A percentile compares a stretch with the other conserved stretches of the same genome.
phyloP scores from a whole-genome alignment of 2,888 invertebrate species.

The Drosophila nigricruria region DNA sequence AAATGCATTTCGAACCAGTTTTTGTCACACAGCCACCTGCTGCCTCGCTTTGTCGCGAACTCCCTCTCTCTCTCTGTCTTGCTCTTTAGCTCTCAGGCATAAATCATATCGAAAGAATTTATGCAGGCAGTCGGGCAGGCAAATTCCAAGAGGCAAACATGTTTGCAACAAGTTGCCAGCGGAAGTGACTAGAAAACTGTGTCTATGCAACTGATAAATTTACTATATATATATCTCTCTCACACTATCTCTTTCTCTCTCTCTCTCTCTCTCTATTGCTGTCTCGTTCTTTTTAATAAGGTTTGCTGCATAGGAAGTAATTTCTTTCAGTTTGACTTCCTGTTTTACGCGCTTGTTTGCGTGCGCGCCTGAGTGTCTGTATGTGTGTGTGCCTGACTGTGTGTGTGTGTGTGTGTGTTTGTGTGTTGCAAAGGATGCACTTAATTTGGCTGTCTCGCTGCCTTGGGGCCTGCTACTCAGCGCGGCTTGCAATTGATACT shows the following conservation, averaged over 20 bases:
- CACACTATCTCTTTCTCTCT: neutral
- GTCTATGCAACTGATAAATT: slow-evolving; percentile 40
- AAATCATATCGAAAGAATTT: slow-evolving; percentile 78
- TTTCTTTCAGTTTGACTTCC: slow-evolving; percentile 70
- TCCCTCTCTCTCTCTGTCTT: neutral
- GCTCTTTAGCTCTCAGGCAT: slow-evolving; percentile 36
- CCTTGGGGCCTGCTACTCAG: slow-evolving; percentile 21
- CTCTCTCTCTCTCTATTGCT: neutral
- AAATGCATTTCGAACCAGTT: slow-evolving; percentile 72
- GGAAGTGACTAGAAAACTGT: slow-evolving; percentile 65
- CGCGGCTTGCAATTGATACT: slow-evolving; percentile 29
- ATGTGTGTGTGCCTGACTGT: neutral
- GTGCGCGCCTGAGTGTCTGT: neutral
- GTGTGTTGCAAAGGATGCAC: slow-evolving; percentile 60
- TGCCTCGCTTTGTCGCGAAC: neutral
- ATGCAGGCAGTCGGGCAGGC: slow-evolving; percentile 72
- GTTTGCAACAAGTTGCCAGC: slow-evolving; percentile 67
- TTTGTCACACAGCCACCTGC: slow-evolving; percentile 48
- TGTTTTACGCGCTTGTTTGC: slow-evolving; percentile 39
- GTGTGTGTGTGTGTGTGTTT: neutral
- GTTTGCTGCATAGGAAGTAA: slow-evolving; percentile 61
- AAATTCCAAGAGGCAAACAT: slow-evolving; percentile 68
- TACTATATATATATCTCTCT: slow-evolving; percentile 7
- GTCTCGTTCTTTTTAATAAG: slow-evolving; percentile 49
- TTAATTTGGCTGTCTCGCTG: slow-evolving; percentile 44